phyloP scores from a whole-genome alignment of 2,888 invertebrate species.

The Mesoligia furuncula region DNA sequence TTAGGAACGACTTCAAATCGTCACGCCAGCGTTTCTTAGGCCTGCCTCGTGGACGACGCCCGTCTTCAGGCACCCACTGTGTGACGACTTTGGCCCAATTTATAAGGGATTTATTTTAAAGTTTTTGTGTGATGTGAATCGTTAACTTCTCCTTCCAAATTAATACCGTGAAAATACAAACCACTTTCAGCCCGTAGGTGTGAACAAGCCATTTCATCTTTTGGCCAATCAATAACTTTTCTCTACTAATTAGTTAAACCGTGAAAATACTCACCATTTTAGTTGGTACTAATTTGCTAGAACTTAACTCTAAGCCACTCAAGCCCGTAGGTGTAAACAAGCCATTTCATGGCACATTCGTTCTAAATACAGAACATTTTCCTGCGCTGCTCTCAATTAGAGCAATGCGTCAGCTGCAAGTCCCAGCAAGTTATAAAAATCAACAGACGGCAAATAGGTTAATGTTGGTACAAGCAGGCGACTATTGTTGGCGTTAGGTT shows the following conservation, averaged over 20 bases:
- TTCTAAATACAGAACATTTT: conserved; percentile 33
- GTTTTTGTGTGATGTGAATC: no score
- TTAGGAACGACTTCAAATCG: no score
- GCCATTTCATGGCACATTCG: neutral
- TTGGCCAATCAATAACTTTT: no score
- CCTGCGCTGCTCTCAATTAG: conserved; percentile 44
- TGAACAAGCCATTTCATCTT: neutral
- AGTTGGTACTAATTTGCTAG: neutral
- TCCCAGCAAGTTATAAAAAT: conserved; percentile 51
- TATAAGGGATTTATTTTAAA: no score
- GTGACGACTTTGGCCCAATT: no score
- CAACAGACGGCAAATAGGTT: conserved; percentile 55
- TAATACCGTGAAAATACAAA: neutral
- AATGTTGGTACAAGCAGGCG: conserved; percentile 34
- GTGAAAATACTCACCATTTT: neutral
- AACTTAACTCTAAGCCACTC: neutral
- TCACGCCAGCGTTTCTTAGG: no score
- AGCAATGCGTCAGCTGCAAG: conserved; percentile 56
- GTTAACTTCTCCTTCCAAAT: no score
- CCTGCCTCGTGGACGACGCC: no score
- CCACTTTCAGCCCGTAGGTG: neutral
- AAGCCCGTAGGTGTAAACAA: conserved; percentile 6
- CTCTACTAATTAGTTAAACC: no score
- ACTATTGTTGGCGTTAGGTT: conserved; percentile 9
- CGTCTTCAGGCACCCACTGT: no score